A percentile compares a stretch with the other conserved stretches of the same genome.
phyloP scores from a whole-genome alignment of 2,888 invertebrate species.

The Flexamia atlantica region DNA sequence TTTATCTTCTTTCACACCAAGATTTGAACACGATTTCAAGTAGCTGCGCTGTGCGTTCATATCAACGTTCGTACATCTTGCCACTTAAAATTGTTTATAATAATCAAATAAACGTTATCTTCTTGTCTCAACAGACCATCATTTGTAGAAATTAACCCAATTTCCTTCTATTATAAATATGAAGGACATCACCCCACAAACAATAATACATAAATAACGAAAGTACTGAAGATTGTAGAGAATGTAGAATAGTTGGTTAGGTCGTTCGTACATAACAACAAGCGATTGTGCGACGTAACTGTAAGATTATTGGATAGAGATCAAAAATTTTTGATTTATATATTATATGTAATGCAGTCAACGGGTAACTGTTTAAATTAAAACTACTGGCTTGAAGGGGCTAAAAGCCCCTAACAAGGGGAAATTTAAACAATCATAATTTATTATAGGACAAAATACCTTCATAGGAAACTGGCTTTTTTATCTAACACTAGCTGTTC shows the following conservation, averaged over 20 bases:
- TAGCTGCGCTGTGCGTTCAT: not conserved
- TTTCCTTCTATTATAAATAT: not conserved
- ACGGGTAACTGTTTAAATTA: no score
- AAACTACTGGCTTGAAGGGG: no score
- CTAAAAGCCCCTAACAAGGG: no score
- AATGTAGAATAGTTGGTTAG: conserved; percentile 25
- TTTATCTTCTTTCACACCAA: not conserved
- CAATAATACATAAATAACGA: conserved; percentile 22
- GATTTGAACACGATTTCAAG: not conserved
- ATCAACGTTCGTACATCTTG: not conserved
- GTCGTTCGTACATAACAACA: conserved; percentile 31
- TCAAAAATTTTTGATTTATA: no score
- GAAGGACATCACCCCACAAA: conserved; percentile 32
- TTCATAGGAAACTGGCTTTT: no score
- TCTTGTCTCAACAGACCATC: not conserved
- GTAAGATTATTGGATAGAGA: no score
- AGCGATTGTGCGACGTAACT: not conserved
- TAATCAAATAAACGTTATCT: not conserved
- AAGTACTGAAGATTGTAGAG: no score
- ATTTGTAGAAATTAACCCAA: conserved; percentile 2
- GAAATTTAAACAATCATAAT: no score
- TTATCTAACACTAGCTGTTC: no score
- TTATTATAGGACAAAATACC: no score
- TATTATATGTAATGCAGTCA: no score
- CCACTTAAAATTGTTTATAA: not conserved